Conservation (phyloP, 2,113 vertebrate species). For the Peromyscus californicus region DNA sequence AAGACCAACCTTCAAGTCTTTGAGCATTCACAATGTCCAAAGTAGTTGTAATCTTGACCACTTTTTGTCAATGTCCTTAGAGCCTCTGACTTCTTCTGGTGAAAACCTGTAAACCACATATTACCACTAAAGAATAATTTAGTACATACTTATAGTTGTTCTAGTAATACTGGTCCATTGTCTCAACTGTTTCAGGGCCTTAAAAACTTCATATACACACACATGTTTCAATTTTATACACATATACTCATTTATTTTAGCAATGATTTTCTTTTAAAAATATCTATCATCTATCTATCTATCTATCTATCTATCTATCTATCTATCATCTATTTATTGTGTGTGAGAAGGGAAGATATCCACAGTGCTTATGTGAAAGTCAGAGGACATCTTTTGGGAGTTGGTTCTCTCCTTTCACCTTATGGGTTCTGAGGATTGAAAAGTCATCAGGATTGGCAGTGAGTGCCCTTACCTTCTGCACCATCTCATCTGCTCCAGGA, state of each 20-base stretch:
- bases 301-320: background rate
- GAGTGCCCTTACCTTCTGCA: background rate
- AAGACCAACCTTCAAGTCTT: background rate
- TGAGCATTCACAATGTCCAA: background rate
- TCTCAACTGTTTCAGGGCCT: background rate
- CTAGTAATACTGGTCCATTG: background rate
- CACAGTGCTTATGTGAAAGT: background rate
- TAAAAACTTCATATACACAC: background rate
- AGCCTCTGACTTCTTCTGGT: background rate
- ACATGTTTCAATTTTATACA: background rate
- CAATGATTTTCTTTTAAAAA: background rate
- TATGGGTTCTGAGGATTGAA: background rate
- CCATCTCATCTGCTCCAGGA: background rate
- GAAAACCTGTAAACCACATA: background rate
- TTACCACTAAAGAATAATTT: background rate
- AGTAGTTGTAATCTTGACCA: background rate
- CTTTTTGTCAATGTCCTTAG: background rate
- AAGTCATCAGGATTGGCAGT: background rate
- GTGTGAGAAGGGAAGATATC: background rate
- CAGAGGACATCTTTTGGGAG: too few species aligned
- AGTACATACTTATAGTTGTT: background rate
- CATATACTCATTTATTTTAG: background rate
- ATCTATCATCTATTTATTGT: background rate
- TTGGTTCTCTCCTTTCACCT: background rate
- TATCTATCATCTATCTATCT: background rate